Base-by-base conservation (phyloP, 2,797 vertebrate species). In the Ptychobarbus kaznakovi region DNA sequence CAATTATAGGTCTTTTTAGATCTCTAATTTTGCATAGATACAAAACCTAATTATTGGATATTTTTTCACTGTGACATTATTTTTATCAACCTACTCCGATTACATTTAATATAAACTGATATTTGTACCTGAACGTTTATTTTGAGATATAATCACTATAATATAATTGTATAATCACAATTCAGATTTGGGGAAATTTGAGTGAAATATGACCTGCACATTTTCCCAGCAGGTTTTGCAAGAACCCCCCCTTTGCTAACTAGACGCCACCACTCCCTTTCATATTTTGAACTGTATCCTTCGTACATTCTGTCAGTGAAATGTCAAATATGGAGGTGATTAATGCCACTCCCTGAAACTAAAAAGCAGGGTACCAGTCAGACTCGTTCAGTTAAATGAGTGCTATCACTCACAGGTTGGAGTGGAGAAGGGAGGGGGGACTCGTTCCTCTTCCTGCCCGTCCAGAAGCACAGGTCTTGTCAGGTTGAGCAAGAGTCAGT, bases 271-370 rank as follows among this genome's bases (percentile, higher is more conserved):
- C 80, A 81, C 80, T 68, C 73, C 81, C 25, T 73, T 28, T 73
- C 3, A 15, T 9, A 13, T 49, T 76, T 65, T 51, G 15, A 40
- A 56, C 35, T 1, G 18, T 75, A 13, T 56, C 1, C 8, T 63
- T n/a, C 15, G 20, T 77, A 38, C 40, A 63, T 80, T 80, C 68
- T 63, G 22, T 80, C 20, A 73, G 53, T 40, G 15, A 40, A 28
- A 53, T 20, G 68, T 73, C 42, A 51, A 6, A 51, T 22, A 22
- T 15, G 44, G 42, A 51, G 66, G 69, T 72, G 68, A 73, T n/a
- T 76, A 80, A 61, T 16, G 87, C 89, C 94, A 92, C 93, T 91
- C 94, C 95, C 91, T 89, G 92, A 94, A 95, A 94, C 92, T 44
- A 58, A 80, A 85, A 25, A 86, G 85, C 80, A 56, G 85, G 82